phyloP scores from a whole-genome alignment of 2,113 vertebrate genomes.

The Corvus moneduloides region DNA sequence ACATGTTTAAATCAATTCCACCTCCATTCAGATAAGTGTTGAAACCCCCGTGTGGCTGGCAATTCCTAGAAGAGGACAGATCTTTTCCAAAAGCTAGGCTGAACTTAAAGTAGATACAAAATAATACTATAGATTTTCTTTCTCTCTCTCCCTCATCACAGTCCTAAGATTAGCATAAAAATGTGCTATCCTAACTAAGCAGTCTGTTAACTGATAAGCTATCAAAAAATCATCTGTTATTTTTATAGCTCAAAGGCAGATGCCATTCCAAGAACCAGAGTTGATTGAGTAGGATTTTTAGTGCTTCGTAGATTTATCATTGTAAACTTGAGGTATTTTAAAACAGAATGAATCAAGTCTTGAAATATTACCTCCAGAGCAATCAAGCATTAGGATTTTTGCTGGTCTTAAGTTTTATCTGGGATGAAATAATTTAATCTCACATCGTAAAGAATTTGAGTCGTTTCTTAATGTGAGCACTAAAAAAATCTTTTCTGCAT shows the following conservation, averaged over 20 bases:
- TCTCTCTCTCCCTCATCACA: conserved; percentile 59
- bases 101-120: conserved; percentile 64
- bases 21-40: conserved; percentile 50
- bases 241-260: conserved; percentile 84
- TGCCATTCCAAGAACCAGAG: conserved; percentile 80
- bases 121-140: conserved; percentile 60
- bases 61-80: conserved; percentile 61
- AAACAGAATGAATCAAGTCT: conserved; percentile 71
- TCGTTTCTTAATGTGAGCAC: conserved; percentile 33
- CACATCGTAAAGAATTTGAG: conserved; percentile 61
- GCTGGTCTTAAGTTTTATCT: conserved; percentile 61
- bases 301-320: conserved; percentile 72
- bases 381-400: conserved; percentile 70
- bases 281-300: conserved; percentile 80
- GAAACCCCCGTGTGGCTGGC: conserved; percentile 46
- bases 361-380: conserved; percentile 74
- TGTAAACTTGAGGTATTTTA: conserved; percentile 80
- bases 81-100: conserved; percentile 56
- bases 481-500: conserved; percentile 60
- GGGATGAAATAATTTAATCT: conserved; percentile 69
- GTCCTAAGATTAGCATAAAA: conserved; percentile 82
- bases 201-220: conserved; percentile 86
- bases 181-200: conserved; percentile 83
- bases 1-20: conserved; percentile 59
- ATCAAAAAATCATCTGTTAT: conserved; percentile 87